phyloP scores from a whole-genome alignment of 2,797 vertebrate species.

The Argyrosomus regius region DNA sequence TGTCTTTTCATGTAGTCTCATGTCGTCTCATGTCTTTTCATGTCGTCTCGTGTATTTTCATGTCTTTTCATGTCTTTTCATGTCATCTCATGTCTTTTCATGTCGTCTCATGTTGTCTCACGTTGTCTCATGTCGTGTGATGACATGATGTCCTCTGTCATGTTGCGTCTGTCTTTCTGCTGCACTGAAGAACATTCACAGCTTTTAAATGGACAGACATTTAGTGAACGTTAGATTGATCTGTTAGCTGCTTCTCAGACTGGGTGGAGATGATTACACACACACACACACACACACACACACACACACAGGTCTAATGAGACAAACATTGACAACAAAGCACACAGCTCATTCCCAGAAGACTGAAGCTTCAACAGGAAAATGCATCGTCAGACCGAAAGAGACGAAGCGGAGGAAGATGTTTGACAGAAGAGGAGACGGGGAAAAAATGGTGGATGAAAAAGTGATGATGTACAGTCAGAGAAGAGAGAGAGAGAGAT shows the following conservation, averaged over 20 bases:
- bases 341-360: slow-evolving; percentile 19
- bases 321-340: slow-evolving; percentile 23
- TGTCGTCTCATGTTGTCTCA: not conserved
- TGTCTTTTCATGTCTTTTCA: too few relatives aligned
- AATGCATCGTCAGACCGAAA: slow-evolving; percentile 28
- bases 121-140: not conserved
- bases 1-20: too few relatives aligned
- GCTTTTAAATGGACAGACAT: not conserved
- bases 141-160: not conserved
- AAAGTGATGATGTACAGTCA: slow-evolving; percentile 21
- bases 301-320: slow-evolving; percentile 21
- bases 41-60: too few relatives aligned
- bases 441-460: slow-evolving; percentile 35
- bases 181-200: not conserved
- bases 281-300: slow-evolving; percentile 26
- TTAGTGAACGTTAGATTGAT: slow-evolving; percentile 11
- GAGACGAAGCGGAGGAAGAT: not conserved
- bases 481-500: not conserved
- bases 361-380: slow-evolving; percentile 29
- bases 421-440: slow-evolving; percentile 14
- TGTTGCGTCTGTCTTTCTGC: not conserved
- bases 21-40: too few relatives aligned
- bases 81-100: too few relatives aligned
- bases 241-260: slow-evolving; percentile 22
- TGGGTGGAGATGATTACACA: slow-evolving; percentile 40